Evolutionary conservation across 2,888 invertebrate genomes (phyloP).

Genomic region (Lasioglossum marginatum): DNA sequence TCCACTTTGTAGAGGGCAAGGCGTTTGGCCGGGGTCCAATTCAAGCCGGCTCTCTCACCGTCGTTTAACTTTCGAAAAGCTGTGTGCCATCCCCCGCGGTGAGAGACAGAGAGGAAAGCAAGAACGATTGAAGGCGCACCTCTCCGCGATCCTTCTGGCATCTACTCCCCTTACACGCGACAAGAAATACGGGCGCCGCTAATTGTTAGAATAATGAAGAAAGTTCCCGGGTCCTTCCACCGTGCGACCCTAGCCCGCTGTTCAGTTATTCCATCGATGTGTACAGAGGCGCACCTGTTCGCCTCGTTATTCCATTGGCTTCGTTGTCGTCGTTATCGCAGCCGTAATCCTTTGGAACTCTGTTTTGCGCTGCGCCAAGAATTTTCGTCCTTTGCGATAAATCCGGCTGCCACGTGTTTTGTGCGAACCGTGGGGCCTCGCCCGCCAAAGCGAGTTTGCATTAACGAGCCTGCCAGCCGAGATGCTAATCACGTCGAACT

Average conservation of each 20-base stretch:
- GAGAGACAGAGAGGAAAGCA: neutral
- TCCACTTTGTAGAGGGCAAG: constrained; percentile 4
- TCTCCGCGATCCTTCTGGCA: constrained; percentile 10
- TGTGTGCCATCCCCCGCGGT: neutral
- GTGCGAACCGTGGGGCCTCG: neutral
- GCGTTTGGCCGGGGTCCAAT: constrained; percentile 7
- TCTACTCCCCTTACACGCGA: constrained; percentile 10
- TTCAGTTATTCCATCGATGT: constrained; percentile 44
- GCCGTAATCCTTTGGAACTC: constrained; percentile 54
- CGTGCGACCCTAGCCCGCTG: constrained; percentile 29
- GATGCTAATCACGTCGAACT: constrained; percentile 42
- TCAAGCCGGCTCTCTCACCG: neutral
- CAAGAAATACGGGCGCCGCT: constrained; percentile 72
- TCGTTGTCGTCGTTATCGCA: constrained; percentile 33
- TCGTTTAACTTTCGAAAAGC: constrained; percentile 15
- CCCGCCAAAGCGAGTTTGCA: constrained; percentile 36
- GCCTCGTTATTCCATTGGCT: constrained; percentile 49
- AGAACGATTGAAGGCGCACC: constrained; percentile 19
- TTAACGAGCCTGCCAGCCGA: constrained; percentile 59
- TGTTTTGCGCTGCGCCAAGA: constrained; percentile 59
- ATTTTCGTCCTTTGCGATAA: constrained; percentile 63
- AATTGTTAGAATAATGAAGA: constrained; percentile 77
- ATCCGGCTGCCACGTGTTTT: constrained; percentile 49
- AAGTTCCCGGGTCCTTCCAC: constrained; percentile 60
- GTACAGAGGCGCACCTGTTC: constrained; percentile 50